Conservation (phyloP, 2,888 invertebrate genomes). For the Melipona beecheii region DNA sequence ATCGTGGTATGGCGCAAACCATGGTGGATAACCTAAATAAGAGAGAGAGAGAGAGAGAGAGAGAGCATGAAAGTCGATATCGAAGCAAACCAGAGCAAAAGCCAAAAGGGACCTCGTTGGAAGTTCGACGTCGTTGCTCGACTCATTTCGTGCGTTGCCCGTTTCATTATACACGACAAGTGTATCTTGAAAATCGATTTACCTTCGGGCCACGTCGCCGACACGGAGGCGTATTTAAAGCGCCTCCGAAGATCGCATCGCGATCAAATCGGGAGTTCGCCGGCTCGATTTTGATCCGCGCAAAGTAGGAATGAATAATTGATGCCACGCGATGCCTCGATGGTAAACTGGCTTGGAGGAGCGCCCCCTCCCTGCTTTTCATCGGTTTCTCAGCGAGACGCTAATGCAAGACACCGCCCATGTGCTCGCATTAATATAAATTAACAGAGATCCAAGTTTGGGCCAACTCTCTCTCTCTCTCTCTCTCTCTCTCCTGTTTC, state of each 20-base stretch:
- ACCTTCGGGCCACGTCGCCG: slow-evolving; percentile 20
- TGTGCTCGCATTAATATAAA: slow-evolving; percentile 76
- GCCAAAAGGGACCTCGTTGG: background rate
- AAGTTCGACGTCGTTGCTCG: slow-evolving; percentile 8
- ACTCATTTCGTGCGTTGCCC: slow-evolving; percentile 44
- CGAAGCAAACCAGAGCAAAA: background rate
- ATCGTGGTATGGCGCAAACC: background rate
- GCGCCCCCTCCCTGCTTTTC: slow-evolving; percentile 41
- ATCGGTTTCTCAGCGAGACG: slow-evolving; percentile 46
- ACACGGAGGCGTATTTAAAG: slow-evolving; percentile 29
- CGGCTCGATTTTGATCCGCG: slow-evolving; percentile 61
- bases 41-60: background rate
- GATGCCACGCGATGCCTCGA: slow-evolving; percentile 57
- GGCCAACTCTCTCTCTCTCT: slow-evolving; percentile 34
- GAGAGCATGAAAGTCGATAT: too few relatives aligned
- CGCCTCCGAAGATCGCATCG: slow-evolving; percentile 51
- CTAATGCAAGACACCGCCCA: slow-evolving; percentile 65
- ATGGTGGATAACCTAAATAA: too few relatives aligned
- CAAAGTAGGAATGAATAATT: slow-evolving; percentile 73
- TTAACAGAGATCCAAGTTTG: slow-evolving; percentile 69
- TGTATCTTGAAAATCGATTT: slow-evolving; percentile 48
- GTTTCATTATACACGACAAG: slow-evolving; percentile 51
- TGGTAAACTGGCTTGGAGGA: slow-evolving; percentile 50
- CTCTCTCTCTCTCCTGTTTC: background rate
- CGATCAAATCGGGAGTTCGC: slow-evolving; percentile 56